Evolutionary conservation across 2,888 invertebrate genomes (phyloP).

Genomic region (Epinotia nisella): DNA sequence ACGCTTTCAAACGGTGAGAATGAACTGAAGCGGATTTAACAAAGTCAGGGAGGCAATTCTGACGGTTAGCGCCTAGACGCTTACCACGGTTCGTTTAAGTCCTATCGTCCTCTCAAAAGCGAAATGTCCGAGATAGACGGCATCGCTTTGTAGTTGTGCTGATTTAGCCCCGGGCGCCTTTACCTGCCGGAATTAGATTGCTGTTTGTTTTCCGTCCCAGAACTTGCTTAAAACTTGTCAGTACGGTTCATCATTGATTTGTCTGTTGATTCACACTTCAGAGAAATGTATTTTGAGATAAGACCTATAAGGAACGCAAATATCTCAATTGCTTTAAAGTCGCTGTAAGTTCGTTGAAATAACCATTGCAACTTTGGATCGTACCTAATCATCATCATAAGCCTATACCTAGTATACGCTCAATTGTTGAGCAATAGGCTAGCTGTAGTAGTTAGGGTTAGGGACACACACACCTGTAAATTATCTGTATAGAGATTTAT

Average conservation of each 20-base stretch:
- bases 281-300: background rate
- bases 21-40: conserved; percentile 29
- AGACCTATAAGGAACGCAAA: background rate
- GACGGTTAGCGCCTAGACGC: conserved; percentile 24
- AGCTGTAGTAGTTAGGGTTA: too few relatives aligned
- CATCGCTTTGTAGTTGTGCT: conserved; percentile 21
- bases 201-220: conserved; percentile 25
- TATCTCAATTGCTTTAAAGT: background rate
- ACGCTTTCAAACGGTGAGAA: conserved; percentile 18
- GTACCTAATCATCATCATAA: too few relatives aligned
- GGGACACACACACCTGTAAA: too few relatives aligned
- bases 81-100: conserved; percentile 29
- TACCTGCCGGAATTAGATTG: conserved; percentile 22
- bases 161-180: conserved; percentile 6
- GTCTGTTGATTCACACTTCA: background rate
- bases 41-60: conserved; percentile 31
- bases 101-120: conserved; percentile 22
- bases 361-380: too few relatives aligned
- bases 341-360: too few relatives aligned
- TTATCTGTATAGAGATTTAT: too few relatives aligned
- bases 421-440: too few relatives aligned
- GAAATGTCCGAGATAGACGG: conserved; percentile 7
- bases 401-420: too few relatives aligned
- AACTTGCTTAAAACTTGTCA: conserved; percentile 9
- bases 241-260: background rate